Percentiles rank a stretch among this genome's conserved stretches.
These are phyloP conservation scores for Ptilorrhoa leucosticta DNA, from an alignment of 2,113 vertebrate species.

Conservation along the genomic window DNA sequence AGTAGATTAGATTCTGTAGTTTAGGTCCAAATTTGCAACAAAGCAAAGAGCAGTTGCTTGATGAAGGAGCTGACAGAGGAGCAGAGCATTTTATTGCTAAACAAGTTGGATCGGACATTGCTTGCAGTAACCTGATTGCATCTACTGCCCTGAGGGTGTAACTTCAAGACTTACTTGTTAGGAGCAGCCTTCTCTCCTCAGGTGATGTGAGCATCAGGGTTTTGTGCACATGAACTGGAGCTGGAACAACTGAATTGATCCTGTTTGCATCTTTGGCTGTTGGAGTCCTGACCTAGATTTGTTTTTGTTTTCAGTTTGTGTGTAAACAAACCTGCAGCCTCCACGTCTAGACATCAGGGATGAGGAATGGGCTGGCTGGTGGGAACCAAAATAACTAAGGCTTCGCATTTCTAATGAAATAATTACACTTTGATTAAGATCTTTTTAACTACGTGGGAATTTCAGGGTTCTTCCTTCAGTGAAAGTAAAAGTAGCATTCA, in stretches of 20 bases:
- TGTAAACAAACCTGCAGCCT: background rate
- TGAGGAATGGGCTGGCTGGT: background rate
- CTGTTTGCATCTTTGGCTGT: background rate
- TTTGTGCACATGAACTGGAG: background rate
- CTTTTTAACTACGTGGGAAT: background rate
- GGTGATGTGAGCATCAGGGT: background rate
- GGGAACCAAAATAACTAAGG: background rate
- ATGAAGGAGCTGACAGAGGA: background rate
- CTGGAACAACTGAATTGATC: background rate
- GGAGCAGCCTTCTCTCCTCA: background rate
- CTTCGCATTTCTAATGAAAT: background rate
- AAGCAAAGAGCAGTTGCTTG: background rate
- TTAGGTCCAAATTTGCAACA: background rate
- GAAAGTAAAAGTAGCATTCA: background rate
- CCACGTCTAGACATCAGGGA: background rate
- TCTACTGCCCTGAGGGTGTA: background rate
- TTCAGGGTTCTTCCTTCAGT: background rate
- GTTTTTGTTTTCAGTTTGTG: background rate
- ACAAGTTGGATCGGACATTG: background rate
- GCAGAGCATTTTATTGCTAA: background rate
- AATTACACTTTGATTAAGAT: background rate
- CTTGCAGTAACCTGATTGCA: background rate
- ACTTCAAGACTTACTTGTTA: background rate
- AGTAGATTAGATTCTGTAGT: background rate
- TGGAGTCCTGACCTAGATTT: background rate